Base-by-base conservation (phyloP, 2,797 vertebrate genomes). In the Sebastes paucispinis region DNA sequence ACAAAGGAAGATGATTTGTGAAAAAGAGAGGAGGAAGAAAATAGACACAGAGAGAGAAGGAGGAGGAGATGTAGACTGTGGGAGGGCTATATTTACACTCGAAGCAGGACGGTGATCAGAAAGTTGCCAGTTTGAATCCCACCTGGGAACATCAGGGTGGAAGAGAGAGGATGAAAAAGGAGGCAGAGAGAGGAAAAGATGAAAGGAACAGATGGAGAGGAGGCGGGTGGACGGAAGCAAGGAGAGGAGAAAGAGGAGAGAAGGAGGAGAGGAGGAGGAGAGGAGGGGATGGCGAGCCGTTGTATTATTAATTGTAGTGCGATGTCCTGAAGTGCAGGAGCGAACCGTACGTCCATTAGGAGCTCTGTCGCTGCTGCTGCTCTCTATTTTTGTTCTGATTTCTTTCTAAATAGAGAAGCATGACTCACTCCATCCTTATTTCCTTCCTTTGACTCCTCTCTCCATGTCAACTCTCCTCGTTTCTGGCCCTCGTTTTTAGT, bases 281-380 rank as follows among this genome's bases (percentile, higher is more conserved):
- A 69, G 79, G 65, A 84, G 47, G 69, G 59, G 79, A 85, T 12
- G 69, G 71, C 0, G 39, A 86, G 83, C 13, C 31, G 31, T 88
- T 93, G 87, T 91, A 92, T 92, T 93, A 93, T 93, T 93, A 89
- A 94, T 90, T 83, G 79, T 78, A 60, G 71, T 29, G 77, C 88
- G 87, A 87, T 73, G 86, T 92, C 87, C 80, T 82, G 79, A 88
- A 90, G 88, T 88, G 86, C 88, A 88, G 81, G 11, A 89, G 78
- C 34, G 81, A 83, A 66, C 71, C 34, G 3, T 73, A 43, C 12
- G 67, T 89, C 91, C 91, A 93, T 93, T 93, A 89, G 81, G 50
- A 81, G 73, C 70, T 69, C 79, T 36, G 79, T 52, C 29, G n/a
- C 59, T 73, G 69, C 87, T 25, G 25, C 25, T 4, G n/a, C 25